Base-by-base conservation (phyloP, 2,797 vertebrate genomes). In the Alosa sapidissima region DNA sequence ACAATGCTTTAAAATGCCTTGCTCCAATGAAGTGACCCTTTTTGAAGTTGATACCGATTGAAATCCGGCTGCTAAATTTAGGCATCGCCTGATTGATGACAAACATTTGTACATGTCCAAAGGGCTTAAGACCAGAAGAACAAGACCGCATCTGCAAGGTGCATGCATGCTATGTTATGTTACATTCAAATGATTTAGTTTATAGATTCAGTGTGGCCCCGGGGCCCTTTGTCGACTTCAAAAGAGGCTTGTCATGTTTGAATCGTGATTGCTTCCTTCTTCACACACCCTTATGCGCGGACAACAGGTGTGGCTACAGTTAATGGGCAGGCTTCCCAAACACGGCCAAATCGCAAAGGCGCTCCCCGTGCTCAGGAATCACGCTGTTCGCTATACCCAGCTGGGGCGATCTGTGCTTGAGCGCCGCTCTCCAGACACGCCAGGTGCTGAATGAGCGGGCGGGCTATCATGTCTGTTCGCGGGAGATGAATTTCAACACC, bases 221-320 rank as follows among this genome's bases (percentile, higher is more conserved):
- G 45, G 14, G 68, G 7, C 33, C 68, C 68, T 7, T 16, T 16
- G 14, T 41, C 16, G 14, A 45, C 14, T 75, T 14, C 14, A 45
- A 5, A 19, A n/a, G 49, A 24, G 11, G 11, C 28, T 72, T 36
- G 41, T 78, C 72, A 36, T 41, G 16, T 78, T 41, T 41, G 68
- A 41, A 41, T 75, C 14, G 33, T 45, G 68, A 78, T 78, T 78
- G 7, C 36, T 10, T 19, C 13, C 47, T 47, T 24, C 9, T 28
- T 16, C 3, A 7, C 41, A 65, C 72, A 47, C 72, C 2, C 5
- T 7, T 47, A 8, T 21, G 2, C 72, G 41, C 55, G 47, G 21
- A 87, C 84, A 87, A 85, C 86, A 87, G 84, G 82, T 87, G 86
- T 52, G 45, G 72, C 36, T 60, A 68, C 33, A 52, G 60, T 81